Evolutionary conservation across 2,113 vertebrate species (phyloP).

Genomic region (Thymallus thymallus): DNA sequence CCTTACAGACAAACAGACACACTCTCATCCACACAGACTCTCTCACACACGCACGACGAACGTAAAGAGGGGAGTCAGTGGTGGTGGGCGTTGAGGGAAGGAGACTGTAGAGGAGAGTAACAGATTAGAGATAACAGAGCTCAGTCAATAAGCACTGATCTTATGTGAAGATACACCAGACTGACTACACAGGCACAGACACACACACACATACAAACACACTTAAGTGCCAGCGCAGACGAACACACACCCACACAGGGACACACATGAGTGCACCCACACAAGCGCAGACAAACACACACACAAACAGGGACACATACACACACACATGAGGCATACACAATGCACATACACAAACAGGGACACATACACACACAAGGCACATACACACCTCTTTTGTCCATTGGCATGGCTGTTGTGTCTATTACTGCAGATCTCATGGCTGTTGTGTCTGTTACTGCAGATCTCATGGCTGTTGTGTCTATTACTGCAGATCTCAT

Average conservation of each 20-base stretch:
- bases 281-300: no score
- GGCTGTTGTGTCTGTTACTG: no score
- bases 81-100: slow-evolving; percentile 15
- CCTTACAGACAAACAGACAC: no score
- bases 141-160: slow-evolving; percentile 77
- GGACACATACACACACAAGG: no score
- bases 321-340: no score
- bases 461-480: no score
- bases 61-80: slow-evolving; percentile 40
- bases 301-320: no score
- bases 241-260: slow-evolving; percentile 23
- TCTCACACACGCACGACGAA: neutral
- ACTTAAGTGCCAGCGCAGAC: slow-evolving; percentile 48
- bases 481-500: neutral
- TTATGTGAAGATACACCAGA: slow-evolving; percentile 74
- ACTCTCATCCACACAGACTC: neutral
- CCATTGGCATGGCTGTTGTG: slow-evolving; percentile 10
- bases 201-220: neutral
- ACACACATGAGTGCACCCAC: neutral
- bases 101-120: slow-evolving; percentile 46
- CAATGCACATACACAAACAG: no score
- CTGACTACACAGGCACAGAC: slow-evolving; percentile 22
- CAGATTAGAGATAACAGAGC: slow-evolving; percentile 75
- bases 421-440: neutral
- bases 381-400: neutral